Conservation (phyloP, 1,140 invertebrate species). For the Cotesia chilonis region DNA sequence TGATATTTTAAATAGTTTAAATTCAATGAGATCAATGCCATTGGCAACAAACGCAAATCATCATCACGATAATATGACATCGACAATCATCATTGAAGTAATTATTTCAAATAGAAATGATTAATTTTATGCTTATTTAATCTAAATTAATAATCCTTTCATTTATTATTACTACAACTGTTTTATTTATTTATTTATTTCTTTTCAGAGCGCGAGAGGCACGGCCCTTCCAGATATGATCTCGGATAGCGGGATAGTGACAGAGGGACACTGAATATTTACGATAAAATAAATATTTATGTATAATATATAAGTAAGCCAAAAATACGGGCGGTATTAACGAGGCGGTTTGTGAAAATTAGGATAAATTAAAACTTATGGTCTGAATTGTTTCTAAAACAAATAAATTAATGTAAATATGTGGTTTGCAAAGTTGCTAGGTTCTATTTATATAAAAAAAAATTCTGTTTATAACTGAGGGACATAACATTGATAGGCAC, state of each 20-base stretch:
- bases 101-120: constrained; percentile 28
- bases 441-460: too few relatives aligned
- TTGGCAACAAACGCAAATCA: constrained; percentile 52
- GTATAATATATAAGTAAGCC: too few relatives aligned
- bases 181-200: not conserved
- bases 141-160: constrained; percentile 1
- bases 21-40: constrained; percentile 51
- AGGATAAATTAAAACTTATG: too few relatives aligned
- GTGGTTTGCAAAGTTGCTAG: too few relatives aligned
- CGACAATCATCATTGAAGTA: constrained; percentile 58
- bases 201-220: constrained; percentile 44
- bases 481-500: too few relatives aligned
- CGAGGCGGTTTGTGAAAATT: too few relatives aligned
- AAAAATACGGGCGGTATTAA: too few relatives aligned
- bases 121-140: constrained; percentile 11
- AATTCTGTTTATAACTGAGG: too few relatives aligned
- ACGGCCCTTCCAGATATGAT: constrained; percentile 52
- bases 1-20: constrained; percentile 50
- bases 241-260: constrained; percentile 50
- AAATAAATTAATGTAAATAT: too few relatives aligned
- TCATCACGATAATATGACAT: constrained; percentile 53
- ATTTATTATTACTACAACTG: not conserved
- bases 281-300: too few relatives aligned
- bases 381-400: too few relatives aligned
- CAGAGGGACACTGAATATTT: constrained; percentile 41